Percentiles rank a stretch among this genome's conserved stretches.
Conservation (phyloP, 2,888 invertebrate species). For the Pasiphila rectangulata region DNA sequence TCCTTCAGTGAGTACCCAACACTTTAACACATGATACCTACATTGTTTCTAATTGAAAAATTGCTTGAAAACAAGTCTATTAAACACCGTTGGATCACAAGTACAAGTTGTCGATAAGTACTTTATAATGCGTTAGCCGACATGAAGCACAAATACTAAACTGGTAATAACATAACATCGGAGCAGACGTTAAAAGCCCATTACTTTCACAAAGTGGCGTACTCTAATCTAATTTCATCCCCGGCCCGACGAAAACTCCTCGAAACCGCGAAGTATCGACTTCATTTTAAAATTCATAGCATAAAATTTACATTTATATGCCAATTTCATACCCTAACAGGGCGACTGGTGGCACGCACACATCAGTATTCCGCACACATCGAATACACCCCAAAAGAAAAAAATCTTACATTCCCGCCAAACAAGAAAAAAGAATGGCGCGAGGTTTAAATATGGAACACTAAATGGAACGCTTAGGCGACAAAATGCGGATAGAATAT, state of each 20-base stretch:
- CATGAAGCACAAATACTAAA: slow-evolving; percentile 7
- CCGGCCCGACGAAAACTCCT: slow-evolving; percentile 63
- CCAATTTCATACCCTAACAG: slow-evolving; percentile 80
- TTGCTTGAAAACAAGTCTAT: slow-evolving; percentile 9
- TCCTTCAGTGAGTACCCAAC: slow-evolving; percentile 9
- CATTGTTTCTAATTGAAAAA: slow-evolving; percentile 11
- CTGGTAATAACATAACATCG: slow-evolving; percentile 6
- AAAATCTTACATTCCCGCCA: slow-evolving; percentile 71
- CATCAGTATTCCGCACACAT: slow-evolving; percentile 77
- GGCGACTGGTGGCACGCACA: slow-evolving; percentile 75
- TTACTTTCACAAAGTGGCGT: slow-evolving; percentile 63
- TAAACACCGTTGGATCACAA: too few relatives aligned
- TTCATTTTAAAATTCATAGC: slow-evolving; percentile 81
- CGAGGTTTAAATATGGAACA: slow-evolving; percentile 79
- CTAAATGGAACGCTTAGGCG: slow-evolving; percentile 82
- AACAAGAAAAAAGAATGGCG: slow-evolving; percentile 70
- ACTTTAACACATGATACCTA: neutral
- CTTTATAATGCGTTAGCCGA: neutral
- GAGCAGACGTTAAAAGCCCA: slow-evolving; percentile 57
- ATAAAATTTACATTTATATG: slow-evolving; percentile 82
- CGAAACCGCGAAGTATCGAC: slow-evolving; percentile 75
- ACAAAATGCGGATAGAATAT: slow-evolving; percentile 81
- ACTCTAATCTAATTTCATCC: slow-evolving; percentile 77
- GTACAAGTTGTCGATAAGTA: too few relatives aligned
- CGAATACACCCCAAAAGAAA: slow-evolving; percentile 62